These are phyloP conservation scores for Lasioglossum albipes DNA, from an alignment of 1,140 invertebrate genomes.

Conservation along the genomic window DNA sequence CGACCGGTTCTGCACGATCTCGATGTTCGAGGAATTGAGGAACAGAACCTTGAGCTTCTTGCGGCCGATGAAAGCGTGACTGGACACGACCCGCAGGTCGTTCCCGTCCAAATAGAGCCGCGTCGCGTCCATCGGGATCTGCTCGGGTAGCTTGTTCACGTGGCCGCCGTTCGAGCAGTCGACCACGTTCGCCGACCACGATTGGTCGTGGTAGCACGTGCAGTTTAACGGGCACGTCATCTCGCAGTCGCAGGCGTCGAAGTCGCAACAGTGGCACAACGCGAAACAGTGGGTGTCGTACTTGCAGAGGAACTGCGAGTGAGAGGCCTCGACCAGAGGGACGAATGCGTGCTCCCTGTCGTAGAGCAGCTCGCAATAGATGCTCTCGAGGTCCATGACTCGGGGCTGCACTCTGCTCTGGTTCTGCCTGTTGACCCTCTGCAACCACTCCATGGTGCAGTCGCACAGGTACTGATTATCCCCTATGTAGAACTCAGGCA, in stretches of 20 bases:
- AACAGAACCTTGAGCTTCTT: slow-evolving; percentile 91
- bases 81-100: slow-evolving; percentile 86
- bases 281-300: slow-evolving; percentile 95
- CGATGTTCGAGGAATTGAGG: slow-evolving; percentile 92
- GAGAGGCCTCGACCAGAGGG: slow-evolving; percentile 89
- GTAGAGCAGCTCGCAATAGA: slow-evolving; percentile 93
- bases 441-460: slow-evolving; percentile 91
- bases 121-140: slow-evolving; percentile 96
- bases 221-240: slow-evolving; percentile 96
- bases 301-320: slow-evolving; percentile 94
- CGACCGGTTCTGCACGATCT: slow-evolving; percentile 92
- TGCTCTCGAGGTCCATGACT: slow-evolving; percentile 92
- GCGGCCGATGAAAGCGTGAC: slow-evolving; percentile 94
- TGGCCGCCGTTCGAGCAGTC: slow-evolving; percentile 91
- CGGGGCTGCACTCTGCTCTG: slow-evolving; percentile 90
- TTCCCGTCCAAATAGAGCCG: slow-evolving; percentile 95
- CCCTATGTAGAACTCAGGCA: slow-evolving; percentile 94
- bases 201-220: slow-evolving; percentile 95
- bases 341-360: slow-evolving; percentile 89
- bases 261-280: slow-evolving; percentile 95
- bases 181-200: slow-evolving; percentile 95
- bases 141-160: slow-evolving; percentile 86
- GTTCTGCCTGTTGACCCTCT: slow-evolving; percentile 89
- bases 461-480: slow-evolving; percentile 95
- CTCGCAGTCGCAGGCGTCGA: slow-evolving; percentile 96